Conservation (phyloP, 2,113 vertebrate species). For the Apteryx mantelli region DNA sequence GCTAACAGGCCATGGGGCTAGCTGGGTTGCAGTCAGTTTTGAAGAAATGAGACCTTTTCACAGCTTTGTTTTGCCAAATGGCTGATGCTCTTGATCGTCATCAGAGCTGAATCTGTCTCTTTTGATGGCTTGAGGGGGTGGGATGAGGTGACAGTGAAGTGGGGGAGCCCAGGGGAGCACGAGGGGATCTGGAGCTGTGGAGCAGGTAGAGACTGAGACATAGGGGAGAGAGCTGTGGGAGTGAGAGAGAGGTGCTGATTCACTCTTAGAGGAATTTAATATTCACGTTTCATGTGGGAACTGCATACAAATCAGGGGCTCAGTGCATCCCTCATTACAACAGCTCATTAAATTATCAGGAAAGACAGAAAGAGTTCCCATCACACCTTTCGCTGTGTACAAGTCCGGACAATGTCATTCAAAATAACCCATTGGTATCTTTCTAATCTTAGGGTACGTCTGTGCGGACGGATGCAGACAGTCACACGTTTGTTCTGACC, state of each 20-base stretch:
- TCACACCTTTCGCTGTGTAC: slow-evolving; percentile 51
- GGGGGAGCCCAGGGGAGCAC: neutral
- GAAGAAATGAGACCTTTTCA: neutral
- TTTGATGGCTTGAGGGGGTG: neutral
- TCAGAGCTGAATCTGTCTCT: neutral
- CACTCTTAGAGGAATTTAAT: slow-evolving; percentile 63
- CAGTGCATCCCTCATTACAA: slow-evolving; percentile 52
- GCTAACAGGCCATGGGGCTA: rapidly evolving
- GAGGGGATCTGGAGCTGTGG: neutral
- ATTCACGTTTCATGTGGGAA: slow-evolving; percentile 60
- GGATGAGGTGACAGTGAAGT: neutral
- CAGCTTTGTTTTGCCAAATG: neutral
- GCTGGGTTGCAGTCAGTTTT: neutral
- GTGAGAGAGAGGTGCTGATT: slow-evolving; percentile 56
- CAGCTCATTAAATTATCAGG: slow-evolving; percentile 66
- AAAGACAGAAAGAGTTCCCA: slow-evolving; percentile 46
- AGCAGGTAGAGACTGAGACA: neutral
- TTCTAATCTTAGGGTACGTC: slow-evolving; percentile 5
- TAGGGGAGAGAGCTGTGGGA: slow-evolving; percentile 38
- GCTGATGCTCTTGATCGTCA: neutral
- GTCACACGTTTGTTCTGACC: neutral
- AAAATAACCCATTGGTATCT: slow-evolving; percentile 9
- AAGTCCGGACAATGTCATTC: slow-evolving; percentile 33
- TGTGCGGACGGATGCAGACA: neutral
- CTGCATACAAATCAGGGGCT: slow-evolving; percentile 64